phyloP scores from a whole-genome alignment of 2,888 invertebrate species.

The Eilema sororculum region DNA sequence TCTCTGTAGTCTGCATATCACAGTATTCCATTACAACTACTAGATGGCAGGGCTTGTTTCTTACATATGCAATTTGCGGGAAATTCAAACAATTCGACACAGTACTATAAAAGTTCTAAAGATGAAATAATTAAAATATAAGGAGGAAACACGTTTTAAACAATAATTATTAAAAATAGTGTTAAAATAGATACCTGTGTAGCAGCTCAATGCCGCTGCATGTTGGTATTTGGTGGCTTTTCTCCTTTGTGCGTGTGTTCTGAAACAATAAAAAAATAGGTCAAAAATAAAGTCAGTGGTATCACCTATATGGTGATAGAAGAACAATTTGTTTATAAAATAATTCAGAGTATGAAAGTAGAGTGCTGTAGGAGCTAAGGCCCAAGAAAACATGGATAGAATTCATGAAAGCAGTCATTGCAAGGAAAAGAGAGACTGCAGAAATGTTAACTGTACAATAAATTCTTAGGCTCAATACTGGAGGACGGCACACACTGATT shows the following conservation, averaged over 20 bases:
- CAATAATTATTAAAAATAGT: background rate
- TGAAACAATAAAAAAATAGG: conserved; percentile 58
- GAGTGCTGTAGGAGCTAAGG: too few relatives aligned
- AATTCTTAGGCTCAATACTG: too few relatives aligned
- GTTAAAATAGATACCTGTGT: conserved; percentile 62
- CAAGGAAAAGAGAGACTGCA: too few relatives aligned
- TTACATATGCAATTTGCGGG: conserved; percentile 32
- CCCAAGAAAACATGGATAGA: too few relatives aligned
- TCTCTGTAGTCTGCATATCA: conserved; percentile 76
- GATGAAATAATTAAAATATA: background rate
- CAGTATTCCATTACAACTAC: conserved; percentile 31
- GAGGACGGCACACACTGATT: too few relatives aligned
- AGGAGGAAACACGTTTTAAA: background rate
- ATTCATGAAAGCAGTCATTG: too few relatives aligned
- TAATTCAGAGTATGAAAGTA: too few relatives aligned
- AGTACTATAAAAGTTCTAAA: background rate
- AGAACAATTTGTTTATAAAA: too few relatives aligned
- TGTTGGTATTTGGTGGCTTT: conserved; percentile 60
- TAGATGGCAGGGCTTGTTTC: conserved; percentile 66
- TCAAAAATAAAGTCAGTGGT: background rate
- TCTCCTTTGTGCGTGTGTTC: conserved; percentile 51
- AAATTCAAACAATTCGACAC: conserved; percentile 19
- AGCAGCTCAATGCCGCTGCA: conserved; percentile 86
- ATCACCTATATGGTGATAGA: background rate
- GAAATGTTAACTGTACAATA: too few relatives aligned